Base-by-base conservation (phyloP, 2,797 vertebrate genomes). In the Melanotaenia maccullochi region DNA sequence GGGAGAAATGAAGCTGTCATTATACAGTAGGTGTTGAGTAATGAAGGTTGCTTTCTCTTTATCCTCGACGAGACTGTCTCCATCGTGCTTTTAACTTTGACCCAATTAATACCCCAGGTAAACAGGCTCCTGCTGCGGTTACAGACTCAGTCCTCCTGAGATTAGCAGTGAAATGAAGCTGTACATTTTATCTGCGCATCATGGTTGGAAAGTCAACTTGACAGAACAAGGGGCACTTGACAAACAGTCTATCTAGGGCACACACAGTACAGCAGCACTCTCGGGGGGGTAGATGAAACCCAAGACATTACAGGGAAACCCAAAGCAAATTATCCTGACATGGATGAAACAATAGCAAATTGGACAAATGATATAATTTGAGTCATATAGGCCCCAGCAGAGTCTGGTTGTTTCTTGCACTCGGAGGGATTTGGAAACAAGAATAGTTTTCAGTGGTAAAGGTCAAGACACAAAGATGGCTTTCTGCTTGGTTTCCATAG, bases 301-400 rank as follows among this genome's bases (percentile, higher is more conserved):
- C 93, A 88, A 94, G 93, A 91, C 93, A 92, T 93, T 93, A 91
- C 90, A 90, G 85, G 87, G 90, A 91, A 94, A 94, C 94, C 93
- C 92, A 94, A 94, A 95, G 94, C 94, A 95, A 95, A 95, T 95
- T 95, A 95, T 92, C 93, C 89, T 94, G 94, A 94, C 94, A 94
- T 92, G 93, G 93, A 94, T 94, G 94, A 95, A 95, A 95, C 94
- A 94, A 94, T 94, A 93, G 93, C 92, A 94, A 94, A 95, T 95
- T 95, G 94, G 94, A 95, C 93, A 95, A 95, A 95, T 95, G 92
- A 95, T 95, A 94, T 94, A 94, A 95, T 95, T 94, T 95, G 92
- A 94, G 93, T 93, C 88, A 73, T 89, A 90, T 89, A 88, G 93
- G 93, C 92, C 93, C 93, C 94, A 91, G 90, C 86, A 94, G 94